A percentile compares a stretch with the other conserved stretches of the same genome.
Conservation (phyloP, 2,888 invertebrate genomes). For the Thereva unica region DNA sequence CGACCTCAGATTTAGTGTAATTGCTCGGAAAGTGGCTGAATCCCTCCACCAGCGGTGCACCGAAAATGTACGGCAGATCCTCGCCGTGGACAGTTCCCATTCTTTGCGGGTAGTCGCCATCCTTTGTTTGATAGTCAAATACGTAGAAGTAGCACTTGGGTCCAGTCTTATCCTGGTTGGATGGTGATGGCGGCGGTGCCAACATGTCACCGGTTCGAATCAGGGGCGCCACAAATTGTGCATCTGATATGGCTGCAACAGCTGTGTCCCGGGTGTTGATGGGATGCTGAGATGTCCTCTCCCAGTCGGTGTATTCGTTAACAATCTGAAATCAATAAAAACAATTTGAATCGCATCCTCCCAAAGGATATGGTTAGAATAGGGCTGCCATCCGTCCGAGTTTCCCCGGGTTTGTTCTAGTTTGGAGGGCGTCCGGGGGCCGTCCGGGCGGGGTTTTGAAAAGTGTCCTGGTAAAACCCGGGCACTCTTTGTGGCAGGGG, state of each 20-base stretch:
- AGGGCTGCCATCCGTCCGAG: too few species aligned
- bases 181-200: slow-evolving; percentile 67
- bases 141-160: slow-evolving; percentile 87
- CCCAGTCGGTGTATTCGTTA: slow-evolving; percentile 98
- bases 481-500: too few species aligned
- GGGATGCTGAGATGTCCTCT: slow-evolving; percentile 85
- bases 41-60: slow-evolving; percentile 85
- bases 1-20: slow-evolving; percentile 85
- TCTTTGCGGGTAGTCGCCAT: slow-evolving; percentile 86
- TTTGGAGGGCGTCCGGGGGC: too few species aligned
- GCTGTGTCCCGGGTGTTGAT: slow-evolving; percentile 87
- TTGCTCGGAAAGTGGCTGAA: slow-evolving; percentile 81
- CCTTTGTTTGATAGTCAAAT: slow-evolving; percentile 89
- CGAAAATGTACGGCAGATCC: slow-evolving; percentile 88
- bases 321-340: slow-evolving; percentile 59
- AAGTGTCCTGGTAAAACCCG: too few species aligned
- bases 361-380: slow-evolving; percentile 1
- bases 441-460: too few species aligned
- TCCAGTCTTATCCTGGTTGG: slow-evolving; percentile 64
- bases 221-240: slow-evolving; percentile 89
- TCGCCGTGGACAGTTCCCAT: slow-evolving; percentile 93
- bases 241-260: slow-evolving; percentile 90
- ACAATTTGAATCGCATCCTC: slow-evolving; percentile 27
- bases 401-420: too few species aligned
- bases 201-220: slow-evolving; percentile 83